Evolutionary conservation across 2,797 vertebrate species (phyloP).

Genomic region (Apodemus agrarius): DNA sequence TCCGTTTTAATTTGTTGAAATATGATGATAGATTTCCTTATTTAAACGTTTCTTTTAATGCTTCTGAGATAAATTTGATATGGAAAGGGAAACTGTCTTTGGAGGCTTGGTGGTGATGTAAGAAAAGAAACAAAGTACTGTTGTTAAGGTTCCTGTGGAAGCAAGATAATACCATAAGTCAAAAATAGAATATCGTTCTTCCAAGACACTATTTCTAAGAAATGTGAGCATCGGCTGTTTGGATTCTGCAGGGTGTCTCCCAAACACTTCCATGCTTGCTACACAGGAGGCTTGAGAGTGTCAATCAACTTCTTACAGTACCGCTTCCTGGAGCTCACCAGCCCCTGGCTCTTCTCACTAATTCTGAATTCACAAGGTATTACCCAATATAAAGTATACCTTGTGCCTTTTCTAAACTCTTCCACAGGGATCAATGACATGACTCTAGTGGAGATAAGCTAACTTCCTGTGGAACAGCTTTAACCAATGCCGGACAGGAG

Average conservation of each 20-base stretch:
- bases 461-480: neutral
- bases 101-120: neutral
- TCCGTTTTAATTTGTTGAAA: conserved; percentile 37
- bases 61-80: conserved; percentile 37
- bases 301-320: neutral
- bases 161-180: neutral
- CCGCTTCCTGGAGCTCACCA: neutral
- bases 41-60: neutral
- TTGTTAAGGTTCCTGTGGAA: neutral
- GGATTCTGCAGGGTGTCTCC: neutral
- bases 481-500: neutral
- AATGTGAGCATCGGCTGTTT: neutral
- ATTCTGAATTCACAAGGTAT: conserved; percentile 45
- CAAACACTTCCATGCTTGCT: neutral
- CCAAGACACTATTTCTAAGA: neutral
- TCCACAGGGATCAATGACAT: neutral
- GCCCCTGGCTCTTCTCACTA: neutral
- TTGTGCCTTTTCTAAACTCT: neutral
- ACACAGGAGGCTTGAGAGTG: neutral
- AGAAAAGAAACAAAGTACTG: neutral
- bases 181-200: neutral
- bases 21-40: conserved; percentile 4
- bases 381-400: neutral
- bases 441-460: neutral
- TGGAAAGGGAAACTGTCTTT: neutral